Percentiles rank a stretch among this genome's conserved stretches.
Conservation (phyloP, 2,888 invertebrate species). For the Villa cingulata region DNA sequence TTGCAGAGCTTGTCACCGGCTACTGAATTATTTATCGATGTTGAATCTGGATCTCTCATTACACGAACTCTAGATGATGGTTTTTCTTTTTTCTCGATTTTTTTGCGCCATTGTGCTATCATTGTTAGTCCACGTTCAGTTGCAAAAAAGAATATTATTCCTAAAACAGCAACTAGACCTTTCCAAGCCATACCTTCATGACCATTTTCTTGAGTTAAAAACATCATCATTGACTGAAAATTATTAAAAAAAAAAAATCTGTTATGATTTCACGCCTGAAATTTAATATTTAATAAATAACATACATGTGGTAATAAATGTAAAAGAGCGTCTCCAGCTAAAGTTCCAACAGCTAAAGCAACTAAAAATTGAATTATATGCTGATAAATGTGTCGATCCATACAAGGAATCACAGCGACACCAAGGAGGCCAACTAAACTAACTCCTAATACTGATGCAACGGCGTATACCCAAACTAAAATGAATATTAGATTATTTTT, state of each 20-base stretch:
- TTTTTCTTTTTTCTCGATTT: constrained; percentile 52
- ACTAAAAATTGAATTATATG: constrained; percentile 82
- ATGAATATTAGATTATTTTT: no score
- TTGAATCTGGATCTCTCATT: constrained; percentile 47
- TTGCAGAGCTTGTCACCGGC: constrained; percentile 56
- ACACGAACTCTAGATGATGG: constrained; percentile 57
- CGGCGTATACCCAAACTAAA: constrained; percentile 71
- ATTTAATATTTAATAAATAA: background rate
- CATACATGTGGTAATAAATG: constrained; percentile 83
- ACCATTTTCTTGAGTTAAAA: constrained; percentile 29
- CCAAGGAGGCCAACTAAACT: constrained; percentile 78
- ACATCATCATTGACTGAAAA: constrained; percentile 38
- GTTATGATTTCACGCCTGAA: background rate
- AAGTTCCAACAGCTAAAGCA: constrained; percentile 81
- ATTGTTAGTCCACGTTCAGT: constrained; percentile 71
- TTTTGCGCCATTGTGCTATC: constrained; percentile 67
- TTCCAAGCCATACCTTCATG: constrained; percentile 70
- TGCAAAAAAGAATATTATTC: constrained; percentile 80
- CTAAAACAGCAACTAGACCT: constrained; percentile 55
- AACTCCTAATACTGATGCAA: constrained; percentile 65
- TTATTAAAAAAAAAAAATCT: background rate
- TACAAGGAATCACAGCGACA: constrained; percentile 80
- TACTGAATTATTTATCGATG: constrained; percentile 29
- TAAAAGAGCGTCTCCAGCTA: constrained; percentile 81
- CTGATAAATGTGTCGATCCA: constrained; percentile 79